These are phyloP conservation scores for Lithophane leautieri DNA, from an alignment of 2,888 invertebrate species.

Conservation along the genomic window DNA sequence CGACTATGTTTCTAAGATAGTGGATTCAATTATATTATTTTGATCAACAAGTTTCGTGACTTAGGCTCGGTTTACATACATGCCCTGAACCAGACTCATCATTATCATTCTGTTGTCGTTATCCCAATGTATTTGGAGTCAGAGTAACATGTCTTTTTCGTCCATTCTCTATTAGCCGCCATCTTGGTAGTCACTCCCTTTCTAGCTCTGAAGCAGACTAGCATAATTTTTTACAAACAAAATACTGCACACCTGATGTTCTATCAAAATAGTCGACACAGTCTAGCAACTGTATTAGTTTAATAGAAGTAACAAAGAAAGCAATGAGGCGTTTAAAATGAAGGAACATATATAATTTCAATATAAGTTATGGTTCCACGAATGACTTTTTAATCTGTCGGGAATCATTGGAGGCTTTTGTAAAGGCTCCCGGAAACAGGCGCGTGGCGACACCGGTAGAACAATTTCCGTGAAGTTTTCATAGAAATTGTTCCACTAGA, in stretches of 20 bases:
- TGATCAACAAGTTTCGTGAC: not conserved
- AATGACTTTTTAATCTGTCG: not conserved
- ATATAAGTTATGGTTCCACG: not conserved
- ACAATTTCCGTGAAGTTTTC: no score
- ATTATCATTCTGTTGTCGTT: not conserved
- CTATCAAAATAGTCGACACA: not conserved
- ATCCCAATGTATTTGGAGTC: not conserved
- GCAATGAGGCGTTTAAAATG: not conserved
- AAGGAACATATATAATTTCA: not conserved
- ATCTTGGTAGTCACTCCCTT: not conserved
- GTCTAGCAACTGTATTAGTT: not conserved
- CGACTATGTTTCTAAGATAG: not conserved
- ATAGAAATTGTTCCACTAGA: no score
- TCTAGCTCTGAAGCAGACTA: not conserved
- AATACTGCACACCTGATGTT: not conserved
- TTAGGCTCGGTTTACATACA: constrained; percentile 4
- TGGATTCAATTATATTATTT: constrained; percentile 17
- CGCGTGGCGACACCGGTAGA: no score
- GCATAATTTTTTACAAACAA: not conserved
- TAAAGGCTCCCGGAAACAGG: no score
- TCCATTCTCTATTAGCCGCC: not conserved
- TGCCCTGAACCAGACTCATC: not conserved
- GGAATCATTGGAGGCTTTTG: not conserved
- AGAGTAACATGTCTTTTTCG: not conserved
- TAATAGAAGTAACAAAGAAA: not conserved